Evolutionary conservation across 2,113 vertebrate species (phyloP).

Genomic region (Indicator maculatus): DNA sequence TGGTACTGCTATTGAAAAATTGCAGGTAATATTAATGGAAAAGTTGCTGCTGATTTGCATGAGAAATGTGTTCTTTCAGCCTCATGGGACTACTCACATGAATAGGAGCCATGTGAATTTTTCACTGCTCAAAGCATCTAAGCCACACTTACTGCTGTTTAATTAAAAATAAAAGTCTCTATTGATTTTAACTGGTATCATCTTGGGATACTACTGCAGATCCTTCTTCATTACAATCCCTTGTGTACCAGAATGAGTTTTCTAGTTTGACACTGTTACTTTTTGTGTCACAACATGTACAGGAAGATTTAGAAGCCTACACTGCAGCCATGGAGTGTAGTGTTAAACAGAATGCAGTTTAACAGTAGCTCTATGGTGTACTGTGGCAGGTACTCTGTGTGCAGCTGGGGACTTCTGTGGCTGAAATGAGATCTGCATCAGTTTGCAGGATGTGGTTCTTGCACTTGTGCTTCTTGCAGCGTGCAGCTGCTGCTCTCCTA

Average conservation of each 20-base stretch:
- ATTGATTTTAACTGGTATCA: not conserved
- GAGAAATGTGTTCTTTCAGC: not conserved
- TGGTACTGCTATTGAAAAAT: not conserved
- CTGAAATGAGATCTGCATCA: not conserved
- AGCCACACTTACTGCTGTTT: not conserved
- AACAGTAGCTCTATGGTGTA: not conserved
- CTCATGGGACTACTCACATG: not conserved
- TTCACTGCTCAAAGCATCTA: not conserved
- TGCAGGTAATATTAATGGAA: not conserved
- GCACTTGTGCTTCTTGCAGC: not conserved
- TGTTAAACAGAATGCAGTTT: not conserved
- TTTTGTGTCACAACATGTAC: rapidly evolving
- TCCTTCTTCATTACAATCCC: not conserved
- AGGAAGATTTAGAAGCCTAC: not conserved
- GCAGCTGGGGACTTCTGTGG: not conserved
- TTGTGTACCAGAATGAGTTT: not conserved
- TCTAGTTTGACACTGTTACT: not conserved
- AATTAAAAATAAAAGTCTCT: not conserved
- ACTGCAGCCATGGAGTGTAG: not conserved
- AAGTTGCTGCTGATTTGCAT: not conserved
- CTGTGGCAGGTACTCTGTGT: not conserved
- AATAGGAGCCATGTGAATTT: not conserved
- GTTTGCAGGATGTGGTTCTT: not conserved
- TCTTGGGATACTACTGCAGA: not conserved
- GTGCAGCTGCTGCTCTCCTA: not conserved